A percentile compares a stretch with the other conserved stretches of the same genome.
phyloP scores from a whole-genome alignment of 2,888 invertebrate genomes.

The Stenoptilia bipunctidactyla region DNA sequence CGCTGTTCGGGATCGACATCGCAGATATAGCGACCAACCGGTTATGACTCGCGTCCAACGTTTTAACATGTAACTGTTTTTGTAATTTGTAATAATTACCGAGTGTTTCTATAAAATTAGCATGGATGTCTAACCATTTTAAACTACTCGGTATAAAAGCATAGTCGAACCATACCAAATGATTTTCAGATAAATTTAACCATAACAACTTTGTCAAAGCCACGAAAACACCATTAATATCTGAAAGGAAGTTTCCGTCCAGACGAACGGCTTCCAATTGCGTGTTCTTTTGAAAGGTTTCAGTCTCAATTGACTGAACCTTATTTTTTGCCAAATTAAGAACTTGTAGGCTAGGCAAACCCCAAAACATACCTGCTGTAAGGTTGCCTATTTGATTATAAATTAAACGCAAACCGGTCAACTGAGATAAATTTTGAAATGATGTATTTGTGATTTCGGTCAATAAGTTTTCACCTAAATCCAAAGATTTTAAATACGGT shows the following conservation, averaged over 20 bases:
- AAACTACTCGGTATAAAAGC: constrained; percentile 90
- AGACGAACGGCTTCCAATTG: constrained; percentile 89
- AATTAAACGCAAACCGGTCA: constrained; percentile 89
- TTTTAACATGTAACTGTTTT: constrained; percentile 82
- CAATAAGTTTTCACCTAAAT: constrained; percentile 93
- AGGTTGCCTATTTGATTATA: constrained; percentile 91
- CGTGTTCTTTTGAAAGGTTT: constrained; percentile 86
- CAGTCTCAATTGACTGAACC: constrained; percentile 86
- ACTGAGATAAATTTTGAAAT: constrained; percentile 85
- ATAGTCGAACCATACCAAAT: constrained; percentile 93
- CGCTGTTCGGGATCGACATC: constrained; percentile 87
- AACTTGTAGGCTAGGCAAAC: constrained; percentile 84
- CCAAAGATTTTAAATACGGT: constrained; percentile 87
- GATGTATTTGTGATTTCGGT: constrained; percentile 85
- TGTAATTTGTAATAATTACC: constrained; percentile 91
- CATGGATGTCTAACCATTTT: constrained; percentile 91
- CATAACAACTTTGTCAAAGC: constrained; percentile 85
- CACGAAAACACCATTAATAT: constrained; percentile 91
- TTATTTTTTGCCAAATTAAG: constrained; percentile 92
- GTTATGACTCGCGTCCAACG: constrained; percentile 91
- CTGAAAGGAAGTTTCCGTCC: constrained; percentile 89
- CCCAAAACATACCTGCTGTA: constrained; percentile 89
- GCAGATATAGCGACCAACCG: constrained; percentile 83
- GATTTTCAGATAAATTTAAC: constrained; percentile 92
- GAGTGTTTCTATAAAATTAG: constrained; percentile 88